Conservation (phyloP, 2,888 invertebrate species). For the Ectemnius continuus region DNA sequence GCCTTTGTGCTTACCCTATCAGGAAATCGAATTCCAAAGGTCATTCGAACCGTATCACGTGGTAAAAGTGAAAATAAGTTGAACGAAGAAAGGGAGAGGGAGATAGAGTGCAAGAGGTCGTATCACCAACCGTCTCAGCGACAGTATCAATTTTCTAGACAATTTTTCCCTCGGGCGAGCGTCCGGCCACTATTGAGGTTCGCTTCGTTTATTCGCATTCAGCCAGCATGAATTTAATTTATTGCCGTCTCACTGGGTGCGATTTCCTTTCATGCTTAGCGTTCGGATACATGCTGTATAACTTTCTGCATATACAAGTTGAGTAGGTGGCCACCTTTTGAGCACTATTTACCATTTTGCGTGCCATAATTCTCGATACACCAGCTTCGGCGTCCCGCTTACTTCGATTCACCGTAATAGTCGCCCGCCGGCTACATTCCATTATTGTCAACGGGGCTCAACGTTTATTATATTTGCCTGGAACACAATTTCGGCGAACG, state of each 20-base stretch:
- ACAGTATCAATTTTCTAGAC: conserved; percentile 48
- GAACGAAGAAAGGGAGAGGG: conserved; percentile 7
- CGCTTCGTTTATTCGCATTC: conserved; percentile 55
- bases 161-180: conserved; percentile 41
- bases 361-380: conserved; percentile 21
- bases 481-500: conserved; percentile 6
- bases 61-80: conserved; percentile 30
- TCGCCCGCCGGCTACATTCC: conserved; percentile 18
- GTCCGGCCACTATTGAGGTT: conserved; percentile 13
- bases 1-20: conserved; percentile 62
- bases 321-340: conserved; percentile 2
- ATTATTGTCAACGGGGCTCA: conserved; percentile 40
- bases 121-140: background rate
- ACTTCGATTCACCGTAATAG: conserved; percentile 28
- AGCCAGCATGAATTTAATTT: conserved; percentile 50
- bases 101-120: background rate
- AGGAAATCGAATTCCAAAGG: conserved; percentile 72
- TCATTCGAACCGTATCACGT: conserved; percentile 36
- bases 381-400: background rate
- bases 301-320: background rate
- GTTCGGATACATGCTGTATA: background rate
- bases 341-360: conserved; percentile 19
- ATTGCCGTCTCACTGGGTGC: conserved; percentile 17
- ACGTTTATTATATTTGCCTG: conserved; percentile 51
- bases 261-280: conserved; percentile 31